Evolutionary conservation across 2,888 invertebrate species (phyloP), one percentile per base, ranked within the genome.

Genomic region (Panopea generosa): DNA sequence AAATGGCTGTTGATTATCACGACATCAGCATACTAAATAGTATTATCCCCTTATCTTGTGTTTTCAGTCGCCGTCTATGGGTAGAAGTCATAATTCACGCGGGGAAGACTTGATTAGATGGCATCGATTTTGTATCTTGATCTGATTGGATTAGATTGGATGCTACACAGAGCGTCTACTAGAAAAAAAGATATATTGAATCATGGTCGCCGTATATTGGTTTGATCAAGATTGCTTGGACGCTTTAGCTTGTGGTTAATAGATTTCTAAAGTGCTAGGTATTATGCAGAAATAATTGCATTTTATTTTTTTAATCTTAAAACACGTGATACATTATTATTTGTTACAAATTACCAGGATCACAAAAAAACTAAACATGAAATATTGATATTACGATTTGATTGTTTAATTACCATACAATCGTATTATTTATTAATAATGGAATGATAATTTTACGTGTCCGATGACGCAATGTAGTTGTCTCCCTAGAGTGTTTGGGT

Each of bases 51-150:
- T 78, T 78, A 78, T 78, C 78, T 70, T 55, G 29, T 57, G 40
- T 60, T 59, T 55, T 57, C 78, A 78, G 78, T 61, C 70, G 33
- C 66, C 56, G 43, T 50, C 50, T 63, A 49, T 63, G 61, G 70
- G 61, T 49, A 60, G 33, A 60, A 66, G 63, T 74, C 74, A 70
- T 78, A 67, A 78, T 74, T 74, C 70, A 74, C 67, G 45, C 40
- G 38, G 53, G 18, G 59, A 70, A 57, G 60, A 49, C 59, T 74
- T 78, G 70, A 78, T 78, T 74, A 78, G 74, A 78, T 74, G 61
- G 53, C 67, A 78, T 78, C 74, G 78, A 78, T 78, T 74, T 74
- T 78, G 68, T 69, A 77, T 77, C 77, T 67, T 55, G 63, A 61
- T 65, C 55, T 65, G 77, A 77, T 77, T 60, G 72, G 72, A 72